These are phyloP conservation scores for Myotis daubentonii DNA, from an alignment of 2,797 vertebrate species.

Conservation along the genomic window DNA sequence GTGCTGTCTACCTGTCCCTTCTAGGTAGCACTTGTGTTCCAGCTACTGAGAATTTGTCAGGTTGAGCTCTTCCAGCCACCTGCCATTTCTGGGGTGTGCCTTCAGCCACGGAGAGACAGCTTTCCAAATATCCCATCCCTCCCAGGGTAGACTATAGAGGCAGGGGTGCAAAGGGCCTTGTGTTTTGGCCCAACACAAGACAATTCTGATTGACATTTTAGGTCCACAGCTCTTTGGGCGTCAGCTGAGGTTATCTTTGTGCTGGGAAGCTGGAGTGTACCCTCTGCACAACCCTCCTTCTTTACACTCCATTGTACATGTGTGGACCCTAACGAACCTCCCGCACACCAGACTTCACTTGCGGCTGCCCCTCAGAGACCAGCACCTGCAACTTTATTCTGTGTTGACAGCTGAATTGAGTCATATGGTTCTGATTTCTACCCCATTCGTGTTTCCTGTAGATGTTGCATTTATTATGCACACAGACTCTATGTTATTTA, in stretches of 20 bases:
- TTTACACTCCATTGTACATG: background rate
- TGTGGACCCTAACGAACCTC: background rate
- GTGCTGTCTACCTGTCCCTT: background rate
- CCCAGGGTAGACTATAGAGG: background rate
- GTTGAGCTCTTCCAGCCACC: background rate
- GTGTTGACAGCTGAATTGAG: background rate
- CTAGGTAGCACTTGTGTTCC: background rate
- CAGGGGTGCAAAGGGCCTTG: background rate
- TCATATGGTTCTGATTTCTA: background rate
- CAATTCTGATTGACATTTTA: background rate
- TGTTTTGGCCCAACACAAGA: background rate
- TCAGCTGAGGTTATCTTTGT: background rate
- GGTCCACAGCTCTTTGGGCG: background rate
- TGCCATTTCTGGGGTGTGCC: rapidly evolving
- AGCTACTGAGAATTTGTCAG: background rate
- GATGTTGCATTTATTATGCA: background rate
- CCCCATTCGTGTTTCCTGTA: background rate
- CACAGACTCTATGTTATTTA: background rate
- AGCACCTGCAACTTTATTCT: background rate
- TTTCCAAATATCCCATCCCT: background rate
- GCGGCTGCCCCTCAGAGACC: background rate
- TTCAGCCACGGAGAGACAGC: background rate
- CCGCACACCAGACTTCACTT: background rate
- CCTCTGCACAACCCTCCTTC: background rate
- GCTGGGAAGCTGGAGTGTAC: background rate